Evolutionary conservation across 2,113 vertebrate genomes (phyloP).

Genomic region (Austrofundulus limnaeus): DNA sequence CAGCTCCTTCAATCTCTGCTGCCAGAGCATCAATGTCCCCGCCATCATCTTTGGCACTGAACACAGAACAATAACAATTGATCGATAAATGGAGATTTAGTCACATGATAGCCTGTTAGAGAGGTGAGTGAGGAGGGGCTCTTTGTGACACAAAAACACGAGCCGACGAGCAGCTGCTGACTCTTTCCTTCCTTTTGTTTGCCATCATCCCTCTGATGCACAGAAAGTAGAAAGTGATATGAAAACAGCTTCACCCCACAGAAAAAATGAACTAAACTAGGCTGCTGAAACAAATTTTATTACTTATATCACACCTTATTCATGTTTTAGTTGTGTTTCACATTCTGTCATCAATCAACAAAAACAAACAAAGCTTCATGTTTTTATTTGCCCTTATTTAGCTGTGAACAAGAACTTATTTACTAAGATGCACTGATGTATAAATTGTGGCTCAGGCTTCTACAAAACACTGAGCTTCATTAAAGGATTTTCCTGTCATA

Average conservation of each 20-base stretch:
- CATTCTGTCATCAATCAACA: too few species aligned
- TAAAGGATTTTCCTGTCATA: too few species aligned
- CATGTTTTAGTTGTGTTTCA: too few species aligned
- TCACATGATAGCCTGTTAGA: neutral
- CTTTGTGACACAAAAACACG: constrained; percentile 19
- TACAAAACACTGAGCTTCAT: too few species aligned
- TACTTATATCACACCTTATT: neutral
- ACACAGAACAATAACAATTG: neutral
- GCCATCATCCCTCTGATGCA: constrained; percentile 8
- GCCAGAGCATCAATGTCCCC: constrained; percentile 94
- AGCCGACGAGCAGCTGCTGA: constrained; percentile 41
- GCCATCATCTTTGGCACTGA: constrained; percentile 89
- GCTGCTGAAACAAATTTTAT: too few species aligned
- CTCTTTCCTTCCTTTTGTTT: constrained; percentile 23
- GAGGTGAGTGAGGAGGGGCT: neutral
- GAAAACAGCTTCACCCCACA: neutral
- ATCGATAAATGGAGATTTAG: neutral
- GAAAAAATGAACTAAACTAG: neutral
- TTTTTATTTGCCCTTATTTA: too few species aligned
- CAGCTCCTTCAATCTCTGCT: constrained; percentile 96
- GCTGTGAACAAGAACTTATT: too few species aligned
- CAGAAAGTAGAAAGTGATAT: neutral
- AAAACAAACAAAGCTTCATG: too few species aligned
- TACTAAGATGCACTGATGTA: too few species aligned
- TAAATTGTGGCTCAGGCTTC: too few species aligned